Percentiles rank a stretch among this genome's conserved stretches.
phyloP scores from a whole-genome alignment of 2,113 vertebrate genomes.

The Helogale parvula region DNA sequence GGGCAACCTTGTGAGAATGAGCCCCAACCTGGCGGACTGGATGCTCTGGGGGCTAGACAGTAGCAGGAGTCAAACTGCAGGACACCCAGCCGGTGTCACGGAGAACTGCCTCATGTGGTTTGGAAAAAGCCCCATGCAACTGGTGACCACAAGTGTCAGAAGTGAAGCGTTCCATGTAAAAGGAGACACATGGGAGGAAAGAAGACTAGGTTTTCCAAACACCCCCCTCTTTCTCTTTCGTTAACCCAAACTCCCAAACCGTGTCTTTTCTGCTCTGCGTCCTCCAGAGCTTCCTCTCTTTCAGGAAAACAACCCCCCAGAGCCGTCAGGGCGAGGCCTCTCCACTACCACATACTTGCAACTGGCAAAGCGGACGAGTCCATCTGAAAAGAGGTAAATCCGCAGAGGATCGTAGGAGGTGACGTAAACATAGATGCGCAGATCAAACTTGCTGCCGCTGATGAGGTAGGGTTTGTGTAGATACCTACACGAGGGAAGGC shows the following conservation, averaged over 20 bases:
- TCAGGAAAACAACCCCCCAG: background rate
- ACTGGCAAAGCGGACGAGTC: slow-evolving; percentile 98
- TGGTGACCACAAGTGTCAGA: background rate
- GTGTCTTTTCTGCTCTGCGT: background rate
- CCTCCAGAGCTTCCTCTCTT: background rate
- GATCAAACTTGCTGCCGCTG: slow-evolving; percentile 96
- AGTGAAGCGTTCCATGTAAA: background rate
- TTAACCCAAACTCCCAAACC: background rate
- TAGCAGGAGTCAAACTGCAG: background rate
- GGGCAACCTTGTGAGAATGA: background rate
- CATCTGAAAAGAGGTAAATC: slow-evolving; percentile 96
- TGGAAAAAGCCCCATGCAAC: background rate
- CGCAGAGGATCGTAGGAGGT: slow-evolving; percentile 95
- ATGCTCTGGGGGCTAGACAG: background rate
- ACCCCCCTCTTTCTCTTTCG: background rate
- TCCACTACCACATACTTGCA: slow-evolving; percentile 92
- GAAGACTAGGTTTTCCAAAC: background rate
- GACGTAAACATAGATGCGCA: slow-evolving; percentile 97
- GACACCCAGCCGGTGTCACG: background rate
- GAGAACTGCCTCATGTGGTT: background rate
- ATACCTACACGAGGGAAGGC: slow-evolving; percentile 86
- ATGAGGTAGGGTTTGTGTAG: slow-evolving; percentile 99
- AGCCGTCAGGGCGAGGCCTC: background rate
- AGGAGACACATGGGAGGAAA: background rate
- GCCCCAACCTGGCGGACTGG: background rate